phyloP scores from a whole-genome alignment of 2,888 invertebrate species.

The Protophormia terraenovae region DNA sequence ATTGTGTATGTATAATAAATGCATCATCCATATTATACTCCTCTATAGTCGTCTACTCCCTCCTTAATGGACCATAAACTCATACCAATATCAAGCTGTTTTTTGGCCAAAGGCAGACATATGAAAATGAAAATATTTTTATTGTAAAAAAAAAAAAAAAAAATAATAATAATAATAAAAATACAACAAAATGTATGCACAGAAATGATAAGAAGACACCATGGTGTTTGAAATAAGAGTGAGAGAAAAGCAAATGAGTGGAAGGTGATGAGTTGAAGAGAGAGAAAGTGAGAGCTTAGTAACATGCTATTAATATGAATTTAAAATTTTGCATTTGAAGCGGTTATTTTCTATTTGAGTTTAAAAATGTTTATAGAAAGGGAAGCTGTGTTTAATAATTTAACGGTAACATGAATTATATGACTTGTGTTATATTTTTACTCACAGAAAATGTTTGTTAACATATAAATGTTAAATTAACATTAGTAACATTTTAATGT shows the following conservation, averaged over 20 bases:
- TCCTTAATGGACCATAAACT: not conserved
- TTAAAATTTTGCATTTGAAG: not conserved
- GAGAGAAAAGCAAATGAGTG: too few species aligned
- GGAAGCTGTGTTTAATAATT: slow-evolving; percentile 13
- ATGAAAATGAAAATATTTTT: slow-evolving; percentile 19
- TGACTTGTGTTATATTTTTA: not conserved
- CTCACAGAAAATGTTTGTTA: not conserved
- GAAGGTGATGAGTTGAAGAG: not conserved
- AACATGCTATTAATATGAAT: not conserved
- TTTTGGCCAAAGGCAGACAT: slow-evolving; percentile 8
- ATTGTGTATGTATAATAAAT: slow-evolving; percentile 18
- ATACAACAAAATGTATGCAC: not conserved
- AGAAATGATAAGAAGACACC: not conserved
- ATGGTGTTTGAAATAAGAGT: not conserved
- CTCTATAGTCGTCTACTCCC: not conserved
- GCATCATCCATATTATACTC: not conserved
- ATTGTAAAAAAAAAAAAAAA: not conserved
- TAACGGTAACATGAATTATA: slow-evolving; percentile 18
- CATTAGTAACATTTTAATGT: not conserved
- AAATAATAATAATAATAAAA: not conserved
- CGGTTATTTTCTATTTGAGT: not conserved
- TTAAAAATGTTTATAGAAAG: not conserved
- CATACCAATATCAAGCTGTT: not conserved
- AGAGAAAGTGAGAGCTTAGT: not conserved
- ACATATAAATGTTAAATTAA: not conserved